Conservation (phyloP, 1,140 invertebrate species). For the Thalassaphorura encarpata region DNA sequence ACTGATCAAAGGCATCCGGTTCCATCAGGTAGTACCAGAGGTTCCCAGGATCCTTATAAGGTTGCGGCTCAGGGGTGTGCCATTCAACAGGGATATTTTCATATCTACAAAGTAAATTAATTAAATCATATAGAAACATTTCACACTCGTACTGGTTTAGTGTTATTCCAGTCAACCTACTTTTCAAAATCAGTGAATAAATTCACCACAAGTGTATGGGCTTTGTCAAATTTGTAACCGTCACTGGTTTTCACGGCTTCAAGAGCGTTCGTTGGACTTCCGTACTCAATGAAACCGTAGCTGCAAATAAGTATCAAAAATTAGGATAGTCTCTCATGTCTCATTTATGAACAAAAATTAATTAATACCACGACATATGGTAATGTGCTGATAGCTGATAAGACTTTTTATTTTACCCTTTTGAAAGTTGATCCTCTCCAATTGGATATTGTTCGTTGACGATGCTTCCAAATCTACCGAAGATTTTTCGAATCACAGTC, state of each 20-base stretch:
- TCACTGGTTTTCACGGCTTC: constrained; percentile 80
- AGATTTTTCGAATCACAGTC: constrained; percentile 84
- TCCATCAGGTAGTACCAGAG: constrained; percentile 84
- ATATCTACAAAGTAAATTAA: constrained; percentile 49
- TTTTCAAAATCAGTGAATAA: constrained; percentile 94
- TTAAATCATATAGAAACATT: constrained; percentile 3
- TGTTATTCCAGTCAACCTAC: constrained; percentile 47
- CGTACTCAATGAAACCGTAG: constrained; percentile 89
- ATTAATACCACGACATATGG: not conserved
- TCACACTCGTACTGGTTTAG: too few relatives aligned
- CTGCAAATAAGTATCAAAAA: constrained; percentile 37
- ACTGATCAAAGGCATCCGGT: constrained; percentile 91
- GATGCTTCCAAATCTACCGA: constrained; percentile 80
- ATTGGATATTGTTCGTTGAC: constrained; percentile 83
- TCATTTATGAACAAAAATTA: not conserved
- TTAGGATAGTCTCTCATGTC: not conserved
- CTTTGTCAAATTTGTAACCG: constrained; percentile 92
- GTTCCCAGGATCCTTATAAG: constrained; percentile 79
- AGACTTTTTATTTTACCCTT: constrained; percentile 52
- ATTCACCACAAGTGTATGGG: constrained; percentile 90
- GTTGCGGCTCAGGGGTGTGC: constrained; percentile 74
- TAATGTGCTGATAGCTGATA: not conserved
- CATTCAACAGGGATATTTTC: constrained; percentile 85
- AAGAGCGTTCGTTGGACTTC: constrained; percentile 63
- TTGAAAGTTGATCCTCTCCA: constrained; percentile 70